Evolutionary conservation across 2,113 vertebrate species (phyloP).

Genomic region (Lamprotornis superbus): DNA sequence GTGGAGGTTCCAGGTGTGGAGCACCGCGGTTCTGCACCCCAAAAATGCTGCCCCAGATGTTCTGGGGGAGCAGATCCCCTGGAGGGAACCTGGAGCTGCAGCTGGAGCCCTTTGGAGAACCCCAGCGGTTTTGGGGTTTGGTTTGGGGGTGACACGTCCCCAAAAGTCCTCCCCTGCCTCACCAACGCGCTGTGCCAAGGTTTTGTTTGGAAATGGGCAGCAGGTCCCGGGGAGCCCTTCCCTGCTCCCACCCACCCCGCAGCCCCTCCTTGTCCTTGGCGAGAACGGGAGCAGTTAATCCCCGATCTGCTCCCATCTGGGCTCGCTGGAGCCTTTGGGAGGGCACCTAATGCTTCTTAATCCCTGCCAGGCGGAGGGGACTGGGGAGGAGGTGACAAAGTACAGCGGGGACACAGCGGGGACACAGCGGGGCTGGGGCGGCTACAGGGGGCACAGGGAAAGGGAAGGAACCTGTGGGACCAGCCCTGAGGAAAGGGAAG

Average conservation of each 20-base stretch:
- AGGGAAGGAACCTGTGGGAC: too few species aligned
- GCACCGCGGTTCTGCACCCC: rapidly evolving
- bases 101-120: neutral
- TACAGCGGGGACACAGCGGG: neutral
- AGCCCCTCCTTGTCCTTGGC: neutral
- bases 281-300: neutral
- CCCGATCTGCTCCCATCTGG: rapidly evolving
- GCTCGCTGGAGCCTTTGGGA: neutral
- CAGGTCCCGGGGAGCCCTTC: neutral
- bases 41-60: rapidly evolving
- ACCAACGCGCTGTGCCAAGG: rapidly evolving
- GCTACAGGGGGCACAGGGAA: too few species aligned
- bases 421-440: too few species aligned
- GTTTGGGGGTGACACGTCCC: neutral
- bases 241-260: neutral
- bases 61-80: too few species aligned
- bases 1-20: rapidly evolving
- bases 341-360: slow-evolving; percentile 26
- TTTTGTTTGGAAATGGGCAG: rapidly evolving
- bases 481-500: neutral
- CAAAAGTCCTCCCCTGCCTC: rapidly evolving
- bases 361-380: neutral
- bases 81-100: neutral
- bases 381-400: slow-evolving; percentile 2
- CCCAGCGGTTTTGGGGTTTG: rapidly evolving